phyloP scores from a whole-genome alignment of 2,797 vertebrate species.

The Coranthus polyacanthus region DNA sequence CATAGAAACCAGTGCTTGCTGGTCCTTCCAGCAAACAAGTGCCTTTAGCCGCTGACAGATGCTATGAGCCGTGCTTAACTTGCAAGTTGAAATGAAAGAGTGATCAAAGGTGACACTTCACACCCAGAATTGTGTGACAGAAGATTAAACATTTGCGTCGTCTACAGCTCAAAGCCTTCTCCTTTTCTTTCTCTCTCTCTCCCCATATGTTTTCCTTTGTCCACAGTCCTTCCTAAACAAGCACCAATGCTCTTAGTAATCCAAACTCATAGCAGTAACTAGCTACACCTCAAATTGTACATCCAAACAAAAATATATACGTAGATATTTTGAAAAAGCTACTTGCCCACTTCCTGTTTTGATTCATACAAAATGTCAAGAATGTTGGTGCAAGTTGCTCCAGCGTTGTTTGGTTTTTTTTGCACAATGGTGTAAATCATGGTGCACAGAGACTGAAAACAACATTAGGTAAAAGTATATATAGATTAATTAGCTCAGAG shows the following conservation, averaged over 20 bases:
- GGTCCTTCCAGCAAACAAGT: neutral
- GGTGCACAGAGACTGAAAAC: too few relatives aligned
- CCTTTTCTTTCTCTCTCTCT: constrained; percentile 8
- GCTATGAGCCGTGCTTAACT: constrained; percentile 40
- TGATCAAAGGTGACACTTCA: constrained; percentile 42
- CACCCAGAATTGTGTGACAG: constrained; percentile 13
- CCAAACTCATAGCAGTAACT: constrained; percentile 13
- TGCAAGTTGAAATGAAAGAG: constrained; percentile 24
- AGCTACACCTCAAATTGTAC: constrained; percentile 1
- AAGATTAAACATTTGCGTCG: constrained; percentile 37
- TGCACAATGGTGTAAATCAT: too few relatives aligned
- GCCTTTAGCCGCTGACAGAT: constrained; percentile 26
- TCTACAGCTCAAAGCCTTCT: constrained; percentile 31
- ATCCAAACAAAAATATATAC: neutral
- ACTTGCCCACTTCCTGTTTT: too few relatives aligned
- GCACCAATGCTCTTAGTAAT: neutral
- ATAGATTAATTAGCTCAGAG: too few relatives aligned
- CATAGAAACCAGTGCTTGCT: neutral
- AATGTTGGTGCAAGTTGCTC: too few relatives aligned
- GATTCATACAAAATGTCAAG: too few relatives aligned
- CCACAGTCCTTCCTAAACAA: neutral
- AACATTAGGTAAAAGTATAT: constrained; percentile 10
- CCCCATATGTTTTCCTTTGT: constrained; percentile 6
- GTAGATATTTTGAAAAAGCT: too few relatives aligned
- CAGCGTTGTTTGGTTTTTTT: too few relatives aligned